A percentile compares a stretch with the other conserved stretches of the same genome.
Conservation (phyloP, 2,113 vertebrate species). For the Pontoporia blainvillei region DNA sequence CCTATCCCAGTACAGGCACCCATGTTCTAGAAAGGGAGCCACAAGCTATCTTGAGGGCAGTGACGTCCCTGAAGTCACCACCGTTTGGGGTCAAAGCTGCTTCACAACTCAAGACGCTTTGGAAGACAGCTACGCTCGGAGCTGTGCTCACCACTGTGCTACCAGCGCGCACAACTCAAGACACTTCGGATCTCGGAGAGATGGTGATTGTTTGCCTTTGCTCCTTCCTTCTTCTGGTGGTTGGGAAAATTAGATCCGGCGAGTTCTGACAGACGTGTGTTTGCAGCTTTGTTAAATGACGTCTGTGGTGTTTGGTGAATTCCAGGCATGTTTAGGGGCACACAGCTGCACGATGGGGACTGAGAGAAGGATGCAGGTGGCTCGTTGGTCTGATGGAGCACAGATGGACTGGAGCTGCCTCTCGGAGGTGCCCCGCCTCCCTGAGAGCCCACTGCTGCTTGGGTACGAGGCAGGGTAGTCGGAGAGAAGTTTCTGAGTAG, state of each 20-base stretch:
- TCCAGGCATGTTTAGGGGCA: not conserved
- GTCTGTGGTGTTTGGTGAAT: not conserved
- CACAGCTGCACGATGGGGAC: fast-evolving
- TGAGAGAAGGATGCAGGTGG: not conserved
- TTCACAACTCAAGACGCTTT: not conserved
- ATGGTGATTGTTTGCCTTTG: too few relatives aligned
- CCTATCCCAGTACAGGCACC: not conserved
- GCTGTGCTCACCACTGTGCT: slow-evolving; percentile 84
- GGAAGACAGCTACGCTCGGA: slow-evolving; percentile 82
- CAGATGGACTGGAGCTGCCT: not conserved
- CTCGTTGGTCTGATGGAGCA: too few relatives aligned
- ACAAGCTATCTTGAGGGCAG: not conserved
- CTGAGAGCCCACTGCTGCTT: not conserved
- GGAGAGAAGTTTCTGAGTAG: not conserved
- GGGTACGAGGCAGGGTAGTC: not conserved
- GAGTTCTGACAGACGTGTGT: not conserved
- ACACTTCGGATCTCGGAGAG: not conserved
- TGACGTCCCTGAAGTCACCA: not conserved
- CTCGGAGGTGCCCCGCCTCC: too few relatives aligned
- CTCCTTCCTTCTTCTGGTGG: not conserved
- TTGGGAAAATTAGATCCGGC: not conserved
- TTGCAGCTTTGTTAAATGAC: not conserved
- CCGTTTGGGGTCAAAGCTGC: not conserved
- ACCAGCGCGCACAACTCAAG: slow-evolving; percentile 63
- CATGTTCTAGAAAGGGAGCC: not conserved